A percentile compares a stretch with the other conserved stretches of the same genome.
Evolutionary conservation across 2,113 vertebrate genomes (phyloP).

Genomic region (Paralichthys olivaceus): DNA sequence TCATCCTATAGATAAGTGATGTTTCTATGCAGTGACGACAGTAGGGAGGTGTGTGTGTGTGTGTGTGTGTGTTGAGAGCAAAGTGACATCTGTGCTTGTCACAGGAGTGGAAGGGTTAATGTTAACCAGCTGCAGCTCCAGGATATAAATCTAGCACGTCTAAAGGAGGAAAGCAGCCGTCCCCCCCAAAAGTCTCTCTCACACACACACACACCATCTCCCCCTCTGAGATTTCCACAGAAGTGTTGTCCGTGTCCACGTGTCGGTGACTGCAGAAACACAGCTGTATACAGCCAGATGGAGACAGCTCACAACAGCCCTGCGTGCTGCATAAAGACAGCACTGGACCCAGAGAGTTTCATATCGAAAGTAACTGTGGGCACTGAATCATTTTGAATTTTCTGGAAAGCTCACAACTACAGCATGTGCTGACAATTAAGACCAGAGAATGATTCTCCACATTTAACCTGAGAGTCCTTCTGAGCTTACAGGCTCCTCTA

Average conservation of each 20-base stretch:
- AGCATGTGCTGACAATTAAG: constrained; percentile 36
- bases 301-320: constrained; percentile 34
- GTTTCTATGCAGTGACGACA: background rate
- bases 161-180: constrained; percentile 28
- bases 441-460: constrained; percentile 34
- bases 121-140: constrained; percentile 62
- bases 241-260: constrained; percentile 61
- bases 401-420: constrained; percentile 21
- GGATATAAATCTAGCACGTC: constrained; percentile 64
- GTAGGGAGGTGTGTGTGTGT: background rate
- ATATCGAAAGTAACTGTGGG: constrained; percentile 19
- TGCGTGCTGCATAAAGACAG: constrained; percentile 47
- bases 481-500: background rate
- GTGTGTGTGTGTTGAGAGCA: background rate
- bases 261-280: constrained; percentile 59
- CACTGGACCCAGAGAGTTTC: constrained; percentile 6
- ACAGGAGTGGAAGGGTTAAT: constrained; percentile 60
- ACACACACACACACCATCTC: background rate
- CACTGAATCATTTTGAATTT: constrained; percentile 12
- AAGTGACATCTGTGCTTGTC: constrained; percentile 24
- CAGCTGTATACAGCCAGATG: constrained; percentile 39
- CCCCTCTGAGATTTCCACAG: constrained; percentile 47
- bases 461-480: constrained; percentile 7
- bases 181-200: background rate
- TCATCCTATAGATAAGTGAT: background rate